phyloP scores from a whole-genome alignment of 2,888 invertebrate species.

The Bombylius discolor region DNA sequence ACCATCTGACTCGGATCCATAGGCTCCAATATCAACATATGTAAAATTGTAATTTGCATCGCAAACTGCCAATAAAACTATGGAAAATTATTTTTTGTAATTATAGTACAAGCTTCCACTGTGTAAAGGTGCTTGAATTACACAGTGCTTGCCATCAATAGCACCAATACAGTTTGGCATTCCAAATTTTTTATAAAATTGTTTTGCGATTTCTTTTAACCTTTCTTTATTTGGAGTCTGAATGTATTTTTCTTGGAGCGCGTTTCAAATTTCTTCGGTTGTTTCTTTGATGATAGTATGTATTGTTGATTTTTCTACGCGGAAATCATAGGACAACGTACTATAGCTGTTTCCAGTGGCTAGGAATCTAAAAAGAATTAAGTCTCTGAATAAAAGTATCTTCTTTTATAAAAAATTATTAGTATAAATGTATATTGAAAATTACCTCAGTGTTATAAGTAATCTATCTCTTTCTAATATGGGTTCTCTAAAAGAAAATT shows the following conservation, averaged over 20 bases:
- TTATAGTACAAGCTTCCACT: conserved; percentile 16
- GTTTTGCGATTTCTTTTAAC: background rate
- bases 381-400: too few species aligned
- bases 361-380: background rate
- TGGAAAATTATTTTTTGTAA: conserved; percentile 15
- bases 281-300: conserved; percentile 1
- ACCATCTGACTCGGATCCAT: conserved; percentile 13
- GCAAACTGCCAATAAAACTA: conserved; percentile 14
- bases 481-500: too few species aligned
- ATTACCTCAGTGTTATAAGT: too few species aligned
- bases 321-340: background rate
- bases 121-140: conserved; percentile 15
- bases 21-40: conserved; percentile 13
- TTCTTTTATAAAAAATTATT: too few species aligned
- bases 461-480: too few species aligned
- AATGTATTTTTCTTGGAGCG: background rate
- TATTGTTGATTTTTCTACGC: background rate
- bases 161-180: conserved; percentile 18
- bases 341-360: background rate
- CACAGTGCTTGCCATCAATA: conserved; percentile 19
- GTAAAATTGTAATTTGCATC: conserved; percentile 15
- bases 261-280: background rate
- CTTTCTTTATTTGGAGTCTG: background rate
- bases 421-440: too few species aligned
- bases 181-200: conserved; percentile 16